phyloP scores from a whole-genome alignment of 2,888 invertebrate genomes.

The Dysmachus trigonus region DNA sequence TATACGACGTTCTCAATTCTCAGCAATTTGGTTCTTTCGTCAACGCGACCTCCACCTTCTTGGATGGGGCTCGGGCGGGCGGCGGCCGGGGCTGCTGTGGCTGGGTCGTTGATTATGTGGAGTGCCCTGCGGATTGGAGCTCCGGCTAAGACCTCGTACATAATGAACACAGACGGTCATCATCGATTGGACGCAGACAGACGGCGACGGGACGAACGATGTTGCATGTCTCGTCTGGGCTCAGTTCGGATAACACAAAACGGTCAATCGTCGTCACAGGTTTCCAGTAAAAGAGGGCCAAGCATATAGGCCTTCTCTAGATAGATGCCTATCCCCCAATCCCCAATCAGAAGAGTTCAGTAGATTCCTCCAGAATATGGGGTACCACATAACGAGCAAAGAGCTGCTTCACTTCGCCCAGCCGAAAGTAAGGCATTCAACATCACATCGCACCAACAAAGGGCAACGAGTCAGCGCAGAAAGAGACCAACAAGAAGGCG shows the following conservation, averaged over 20 bases:
- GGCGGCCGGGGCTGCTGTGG: neutral
- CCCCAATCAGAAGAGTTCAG: neutral
- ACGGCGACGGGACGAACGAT: constrained; percentile 8
- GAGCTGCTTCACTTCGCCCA: neutral
- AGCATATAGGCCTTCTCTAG: neutral
- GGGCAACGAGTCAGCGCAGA: neutral
- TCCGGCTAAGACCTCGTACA: constrained; percentile 9
- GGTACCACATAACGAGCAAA: neutral
- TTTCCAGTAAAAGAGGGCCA: neutral
- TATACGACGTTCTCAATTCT: constrained; percentile 29
- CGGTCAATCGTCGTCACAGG: constrained; percentile 30
- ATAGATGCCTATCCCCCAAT: constrained; percentile 6
- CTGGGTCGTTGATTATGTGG: neutral
- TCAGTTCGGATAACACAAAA: constrained; percentile 16
- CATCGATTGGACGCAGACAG: constrained; percentile 6
- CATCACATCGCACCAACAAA: neutral
- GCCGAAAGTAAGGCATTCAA: neutral
- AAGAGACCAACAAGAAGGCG: neutral
- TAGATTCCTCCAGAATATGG: neutral
- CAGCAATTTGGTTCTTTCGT: constrained; percentile 9
- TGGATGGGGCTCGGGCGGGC: neutral
- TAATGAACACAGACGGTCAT: constrained; percentile 33
- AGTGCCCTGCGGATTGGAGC: neutral
- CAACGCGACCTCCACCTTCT: neutral
- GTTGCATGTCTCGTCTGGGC: constrained; percentile 30